Conservation (phyloP, 35 echinoderm and acorn worm genomes). For the Ophiothrix spiculata region DNA sequence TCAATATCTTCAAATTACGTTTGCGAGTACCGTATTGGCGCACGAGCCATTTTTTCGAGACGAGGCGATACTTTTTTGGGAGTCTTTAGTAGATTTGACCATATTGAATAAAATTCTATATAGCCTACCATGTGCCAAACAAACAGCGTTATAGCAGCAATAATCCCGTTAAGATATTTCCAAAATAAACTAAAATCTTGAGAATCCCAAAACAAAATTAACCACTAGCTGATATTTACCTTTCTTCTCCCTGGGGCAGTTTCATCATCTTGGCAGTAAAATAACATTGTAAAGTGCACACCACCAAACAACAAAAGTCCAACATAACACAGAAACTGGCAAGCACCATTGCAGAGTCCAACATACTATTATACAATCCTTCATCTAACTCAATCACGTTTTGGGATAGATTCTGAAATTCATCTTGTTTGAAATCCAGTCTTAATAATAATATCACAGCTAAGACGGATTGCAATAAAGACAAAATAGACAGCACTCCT, state of each 20-base stretch:
- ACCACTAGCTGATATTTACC: too few relatives aligned
- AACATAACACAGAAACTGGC: conserved; percentile 79
- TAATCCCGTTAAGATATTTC: too few relatives aligned
- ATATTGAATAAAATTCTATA: too few relatives aligned
- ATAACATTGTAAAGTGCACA: conserved; percentile 70
- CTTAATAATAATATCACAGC: conserved; percentile 65
- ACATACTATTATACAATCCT: conserved; percentile 18
- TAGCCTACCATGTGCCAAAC: too few relatives aligned
- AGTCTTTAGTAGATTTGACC: too few relatives aligned
- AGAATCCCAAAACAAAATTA: too few relatives aligned
- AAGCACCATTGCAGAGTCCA: conserved; percentile 77
- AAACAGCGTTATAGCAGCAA: too few relatives aligned
- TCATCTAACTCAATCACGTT: conserved; percentile 47
- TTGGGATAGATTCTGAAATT: neutral
- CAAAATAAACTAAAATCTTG: too few relatives aligned
- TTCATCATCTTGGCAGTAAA: conserved; percentile 95
- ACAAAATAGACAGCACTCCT: conserved; percentile 57
- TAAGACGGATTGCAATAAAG: conserved; percentile 50
- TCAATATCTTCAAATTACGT: too few relatives aligned
- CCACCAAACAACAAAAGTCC: conserved; percentile 74
- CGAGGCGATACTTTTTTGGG: too few relatives aligned
- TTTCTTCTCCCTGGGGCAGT: conserved; percentile 90
- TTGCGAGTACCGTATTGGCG: too few relatives aligned
- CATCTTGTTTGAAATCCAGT: conserved; percentile 59
- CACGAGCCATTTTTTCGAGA: too few relatives aligned